Percentiles rank a stretch among this genome's conserved stretches.
Conservation (phyloP, 2,113 vertebrate species). For the Uria aalge region DNA sequence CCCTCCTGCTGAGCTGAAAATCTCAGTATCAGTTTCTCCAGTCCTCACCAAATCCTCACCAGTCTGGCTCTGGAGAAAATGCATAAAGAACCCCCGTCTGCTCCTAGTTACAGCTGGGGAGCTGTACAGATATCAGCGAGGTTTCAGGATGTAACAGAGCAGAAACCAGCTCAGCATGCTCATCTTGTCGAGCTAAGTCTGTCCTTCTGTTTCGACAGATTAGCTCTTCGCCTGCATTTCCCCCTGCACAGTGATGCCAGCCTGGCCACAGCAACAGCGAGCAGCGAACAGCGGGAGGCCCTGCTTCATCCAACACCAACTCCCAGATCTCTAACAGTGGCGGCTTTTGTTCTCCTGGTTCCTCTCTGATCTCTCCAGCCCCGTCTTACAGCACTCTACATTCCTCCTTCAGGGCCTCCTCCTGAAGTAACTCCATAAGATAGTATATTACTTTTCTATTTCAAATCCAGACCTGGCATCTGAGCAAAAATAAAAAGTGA, state of each 20-base stretch:
- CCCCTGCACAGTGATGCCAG: neutral
- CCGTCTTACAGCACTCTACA: neutral
- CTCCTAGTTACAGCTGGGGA: constrained; percentile 36
- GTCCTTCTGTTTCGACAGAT: constrained; percentile 59
- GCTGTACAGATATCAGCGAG: constrained; percentile 11
- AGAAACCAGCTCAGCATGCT: constrained; percentile 57
- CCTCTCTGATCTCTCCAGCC: neutral
- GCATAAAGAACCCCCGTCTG: constrained; percentile 31
- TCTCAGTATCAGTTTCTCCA: constrained; percentile 58
- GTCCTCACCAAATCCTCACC: constrained; percentile 41
- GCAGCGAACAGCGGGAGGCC: neutral
- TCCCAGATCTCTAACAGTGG: neutral
- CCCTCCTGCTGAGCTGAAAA: constrained; percentile 12
- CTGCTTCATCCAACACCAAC: neutral
- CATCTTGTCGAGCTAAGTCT: constrained; percentile 62
- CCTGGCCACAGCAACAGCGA: neutral
- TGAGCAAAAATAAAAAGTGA: neutral
- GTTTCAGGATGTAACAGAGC: constrained; percentile 54
- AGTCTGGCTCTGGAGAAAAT: constrained; percentile 34
- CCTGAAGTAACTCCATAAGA: neutral
- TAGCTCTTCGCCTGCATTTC: constrained; percentile 18
- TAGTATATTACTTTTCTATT: constrained; percentile 8
- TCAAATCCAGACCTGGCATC: constrained; percentile 15
- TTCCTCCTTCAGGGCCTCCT: neutral
- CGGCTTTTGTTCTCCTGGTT: neutral